A percentile compares a stretch with the other conserved stretches of the same genome.
phyloP scores from a whole-genome alignment of 2,888 invertebrate genomes.

The Microctonus brassicae region DNA sequence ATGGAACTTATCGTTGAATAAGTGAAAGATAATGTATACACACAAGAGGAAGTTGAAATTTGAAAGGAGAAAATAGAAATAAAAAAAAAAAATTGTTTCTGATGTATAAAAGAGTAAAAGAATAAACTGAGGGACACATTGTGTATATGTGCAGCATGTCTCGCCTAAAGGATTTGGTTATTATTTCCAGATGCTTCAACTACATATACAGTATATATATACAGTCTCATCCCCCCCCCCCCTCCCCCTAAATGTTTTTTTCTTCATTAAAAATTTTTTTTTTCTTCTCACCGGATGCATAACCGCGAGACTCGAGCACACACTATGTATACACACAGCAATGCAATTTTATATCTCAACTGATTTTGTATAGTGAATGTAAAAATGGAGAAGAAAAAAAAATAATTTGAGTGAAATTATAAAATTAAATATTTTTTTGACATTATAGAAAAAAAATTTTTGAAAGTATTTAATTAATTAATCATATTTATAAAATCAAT shows the following conservation, averaged over 20 bases:
- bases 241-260: background rate
- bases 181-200: slow-evolving; percentile 27
- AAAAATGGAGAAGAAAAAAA: background rate
- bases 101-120: background rate
- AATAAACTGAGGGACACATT: background rate
- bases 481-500: too few relatives aligned
- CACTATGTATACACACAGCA: background rate
- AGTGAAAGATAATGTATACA: background rate
- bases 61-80: background rate
- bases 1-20: background rate
- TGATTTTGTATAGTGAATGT: background rate
- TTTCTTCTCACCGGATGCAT: slow-evolving; percentile 7
- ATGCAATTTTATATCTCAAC: background rate
- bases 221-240: too few relatives aligned
- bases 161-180: slow-evolving; percentile 25
- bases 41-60: background rate
- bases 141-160: background rate
- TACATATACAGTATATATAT: too few relatives aligned
- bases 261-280: background rate
- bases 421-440: too few relatives aligned
- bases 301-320: background rate
- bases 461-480: too few relatives aligned
- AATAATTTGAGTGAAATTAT: too few relatives aligned
- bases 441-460: too few relatives aligned
- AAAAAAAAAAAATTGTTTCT: background rate